Conservation (phyloP, 2,888 invertebrate genomes). For the Malthinus flaveolus region DNA sequence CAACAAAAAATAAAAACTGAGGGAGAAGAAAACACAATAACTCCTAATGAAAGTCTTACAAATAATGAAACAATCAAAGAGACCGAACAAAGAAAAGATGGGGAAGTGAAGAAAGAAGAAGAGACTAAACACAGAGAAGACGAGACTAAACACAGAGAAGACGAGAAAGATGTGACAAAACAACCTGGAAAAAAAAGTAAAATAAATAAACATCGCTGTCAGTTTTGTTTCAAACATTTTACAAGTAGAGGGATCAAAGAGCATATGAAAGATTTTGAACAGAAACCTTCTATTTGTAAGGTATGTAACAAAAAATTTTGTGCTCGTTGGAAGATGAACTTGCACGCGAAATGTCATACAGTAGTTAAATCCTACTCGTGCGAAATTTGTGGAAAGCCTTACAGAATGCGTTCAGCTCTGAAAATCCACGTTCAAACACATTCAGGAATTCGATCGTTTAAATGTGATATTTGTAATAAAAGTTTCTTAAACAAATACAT, state of each 20-base stretch:
- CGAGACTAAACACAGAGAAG: no score
- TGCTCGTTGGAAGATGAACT: slow-evolving; percentile 21
- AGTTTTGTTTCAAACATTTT: slow-evolving; percentile 19
- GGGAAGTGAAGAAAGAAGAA: no score
- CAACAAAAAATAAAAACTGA: no score
- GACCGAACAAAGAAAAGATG: no score
- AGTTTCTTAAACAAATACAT: slow-evolving; percentile 15
- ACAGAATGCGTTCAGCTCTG: slow-evolving; percentile 14
- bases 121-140: no score
- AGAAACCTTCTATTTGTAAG: slow-evolving; percentile 19
- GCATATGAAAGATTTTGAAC: slow-evolving; percentile 19
- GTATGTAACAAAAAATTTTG: slow-evolving; percentile 20
- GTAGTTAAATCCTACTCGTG: slow-evolving; percentile 22
- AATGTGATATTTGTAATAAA: slow-evolving; percentile 15
- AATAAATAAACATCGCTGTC: slow-evolving; percentile 9
- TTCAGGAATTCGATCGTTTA: slow-evolving; percentile 18
- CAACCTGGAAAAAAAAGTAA: not conserved
- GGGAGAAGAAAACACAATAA: not conserved
- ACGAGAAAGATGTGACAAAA: not conserved
- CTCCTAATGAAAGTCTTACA: not conserved
- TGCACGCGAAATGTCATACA: slow-evolving; percentile 18
- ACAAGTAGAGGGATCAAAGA: slow-evolving; percentile 18
- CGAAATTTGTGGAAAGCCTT: slow-evolving; percentile 22
- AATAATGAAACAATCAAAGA: no score
- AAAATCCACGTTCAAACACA: slow-evolving; percentile 22